Evolutionary conservation across 1,140 invertebrate species (phyloP), one percentile per base, ranked within the genome.

Genomic region (Mamestra configurata): DNA sequence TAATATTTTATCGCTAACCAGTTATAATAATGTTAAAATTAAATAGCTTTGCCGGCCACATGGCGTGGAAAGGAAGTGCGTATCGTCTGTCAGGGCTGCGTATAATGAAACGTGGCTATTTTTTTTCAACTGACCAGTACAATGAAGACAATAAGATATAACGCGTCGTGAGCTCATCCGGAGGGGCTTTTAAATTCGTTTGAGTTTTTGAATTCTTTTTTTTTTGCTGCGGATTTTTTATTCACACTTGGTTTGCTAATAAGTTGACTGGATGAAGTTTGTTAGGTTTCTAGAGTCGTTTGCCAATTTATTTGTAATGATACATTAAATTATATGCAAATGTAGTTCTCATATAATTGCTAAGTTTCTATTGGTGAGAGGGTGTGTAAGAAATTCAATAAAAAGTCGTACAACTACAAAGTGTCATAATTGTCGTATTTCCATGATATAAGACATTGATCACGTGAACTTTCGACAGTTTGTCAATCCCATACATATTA

Each of bases 1-100:
- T 40, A 66, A 46, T 70, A 70, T 70, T 70, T 72, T 66, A 82
- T 64, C 55, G 53, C 57, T 77, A 83, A 87, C 86, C 85, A 86
- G 88, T 89, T 90, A 86, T 77, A 78, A 81, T 81, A 82, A 83
- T 71, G 68, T 71, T 24, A 78, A 90, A 90, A 90, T 91, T 88
- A 89, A 92, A 89, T 91, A 40, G 18, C 35, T 66, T 88, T 71
- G 75, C 81, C 81, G 79, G 82, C 46, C 92, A 94, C 92, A 93
- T 93, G 92, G 89, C 85, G 86, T 87, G 86, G 85, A 88, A 77
- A 91, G 93, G 93, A 93, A 94, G 90, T 91, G 79, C 87, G 92
- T 92, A 93, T 94, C 92, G 91, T 84, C 92, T 94, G 90, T 91
- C 91, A 90, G 89, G 82, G 87, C 82, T 94, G 92, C 90, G 92